A percentile compares a stretch with the other conserved stretches of the same genome.
These are phyloP conservation scores for Oreohelix idahoensis DNA, from an alignment of 1,140 invertebrate species.

Conservation along the genomic window DNA sequence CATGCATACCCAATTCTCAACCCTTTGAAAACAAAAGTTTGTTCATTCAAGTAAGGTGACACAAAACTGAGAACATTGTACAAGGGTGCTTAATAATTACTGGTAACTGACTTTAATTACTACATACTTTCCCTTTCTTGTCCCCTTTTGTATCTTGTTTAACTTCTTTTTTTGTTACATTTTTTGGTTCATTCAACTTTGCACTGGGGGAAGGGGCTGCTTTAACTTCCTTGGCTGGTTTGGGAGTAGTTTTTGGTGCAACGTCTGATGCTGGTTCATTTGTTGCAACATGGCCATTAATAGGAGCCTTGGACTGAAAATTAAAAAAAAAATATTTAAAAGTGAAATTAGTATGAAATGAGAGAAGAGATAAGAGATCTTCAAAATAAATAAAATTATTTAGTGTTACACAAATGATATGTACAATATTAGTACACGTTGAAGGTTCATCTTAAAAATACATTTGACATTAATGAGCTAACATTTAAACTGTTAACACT, in stretches of 20 bases:
- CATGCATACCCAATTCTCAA: no score
- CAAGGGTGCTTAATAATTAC: no score
- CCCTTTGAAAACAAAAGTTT: no score
- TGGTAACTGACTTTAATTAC: background rate
- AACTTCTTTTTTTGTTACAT: conserved; percentile 15
- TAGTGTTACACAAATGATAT: no score
- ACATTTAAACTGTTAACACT: no score
- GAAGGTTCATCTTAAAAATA: no score
- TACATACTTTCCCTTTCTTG: conserved; percentile 31
- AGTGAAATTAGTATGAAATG: background rate
- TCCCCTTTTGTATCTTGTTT: conserved; percentile 33
- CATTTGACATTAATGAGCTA: no score
- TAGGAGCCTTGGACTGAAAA: conserved; percentile 42
- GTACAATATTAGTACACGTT: no score
- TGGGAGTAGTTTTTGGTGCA: conserved; percentile 31
- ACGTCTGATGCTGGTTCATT: conserved; percentile 39
- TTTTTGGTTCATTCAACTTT: conserved; percentile 17
- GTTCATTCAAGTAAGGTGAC: no score
- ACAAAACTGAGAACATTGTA: no score
- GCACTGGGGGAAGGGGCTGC: conserved; percentile 45
- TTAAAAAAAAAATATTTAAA: no score
- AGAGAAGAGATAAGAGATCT: background rate
- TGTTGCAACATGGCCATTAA: conserved; percentile 51
- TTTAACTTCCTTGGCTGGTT: conserved; percentile 43
- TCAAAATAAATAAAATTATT: no score